These are phyloP conservation scores for Trichoplusia ni DNA, from an alignment of 1,140 invertebrate species.

Conservation along the genomic window DNA sequence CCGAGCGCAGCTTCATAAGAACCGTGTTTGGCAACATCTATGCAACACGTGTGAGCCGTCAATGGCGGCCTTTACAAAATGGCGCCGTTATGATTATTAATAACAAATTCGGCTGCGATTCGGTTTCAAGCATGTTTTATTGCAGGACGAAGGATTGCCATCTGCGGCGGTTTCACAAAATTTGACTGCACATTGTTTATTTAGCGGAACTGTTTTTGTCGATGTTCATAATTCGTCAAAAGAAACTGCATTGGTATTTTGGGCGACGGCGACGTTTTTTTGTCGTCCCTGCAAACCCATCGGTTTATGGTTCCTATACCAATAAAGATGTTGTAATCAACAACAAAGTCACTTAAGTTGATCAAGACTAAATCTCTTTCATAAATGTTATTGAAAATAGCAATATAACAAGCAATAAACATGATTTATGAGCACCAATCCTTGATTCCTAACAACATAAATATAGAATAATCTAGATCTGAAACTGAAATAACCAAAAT, in stretches of 20 bases:
- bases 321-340: not conserved
- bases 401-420: slow-evolving; percentile 6
- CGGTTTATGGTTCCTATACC: slow-evolving; percentile 21
- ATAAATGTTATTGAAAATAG: not conserved
- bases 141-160: slow-evolving; percentile 64
- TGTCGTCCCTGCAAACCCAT: not conserved
- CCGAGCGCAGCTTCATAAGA: not conserved
- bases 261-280: slow-evolving; percentile 31
- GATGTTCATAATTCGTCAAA: slow-evolving; percentile 32
- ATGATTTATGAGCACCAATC: no score
- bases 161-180: slow-evolving; percentile 62
- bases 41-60: slow-evolving; percentile 49
- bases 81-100: slow-evolving; percentile 77
- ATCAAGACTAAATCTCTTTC: not conserved
- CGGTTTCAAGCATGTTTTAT: slow-evolving; percentile 62
- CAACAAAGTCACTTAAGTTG: not conserved
- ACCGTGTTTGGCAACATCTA: slow-evolving; percentile 22
- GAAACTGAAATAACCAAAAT: slow-evolving; percentile 4
- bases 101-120: slow-evolving; percentile 66
- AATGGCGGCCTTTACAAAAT: slow-evolving; percentile 59
- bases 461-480: slow-evolving; percentile 16
- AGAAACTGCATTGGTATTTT: slow-evolving; percentile 35
- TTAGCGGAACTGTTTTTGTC: slow-evolving; percentile 68
- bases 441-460: slow-evolving; percentile 18
- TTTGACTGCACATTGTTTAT: slow-evolving; percentile 65